phyloP scores from a whole-genome alignment of 2,888 invertebrate genomes.

The Chrysomela aeneicollis region DNA sequence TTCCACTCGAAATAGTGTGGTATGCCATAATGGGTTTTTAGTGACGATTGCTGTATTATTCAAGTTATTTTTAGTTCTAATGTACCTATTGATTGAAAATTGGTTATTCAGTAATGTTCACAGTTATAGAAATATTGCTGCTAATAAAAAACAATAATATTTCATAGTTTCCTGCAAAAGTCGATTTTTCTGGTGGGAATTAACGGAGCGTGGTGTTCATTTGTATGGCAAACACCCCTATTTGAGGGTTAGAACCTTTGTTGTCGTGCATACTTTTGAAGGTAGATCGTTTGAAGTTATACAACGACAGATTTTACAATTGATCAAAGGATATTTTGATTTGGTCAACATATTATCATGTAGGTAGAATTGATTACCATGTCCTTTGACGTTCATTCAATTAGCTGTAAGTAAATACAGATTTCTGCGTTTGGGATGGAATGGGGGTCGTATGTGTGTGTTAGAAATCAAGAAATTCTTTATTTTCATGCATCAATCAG shows the following conservation, averaged over 20 bases:
- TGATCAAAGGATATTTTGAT: constrained; percentile 20
- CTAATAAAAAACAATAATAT: no score
- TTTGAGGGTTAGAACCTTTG: neutral
- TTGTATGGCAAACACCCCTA: neutral
- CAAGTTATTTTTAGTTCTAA: no score
- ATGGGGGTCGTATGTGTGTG: neutral
- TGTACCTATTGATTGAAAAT: no score
- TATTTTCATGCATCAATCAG: no score
- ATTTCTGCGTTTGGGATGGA: constrained; percentile 1
- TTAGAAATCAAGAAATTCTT: neutral
- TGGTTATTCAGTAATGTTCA: no score
- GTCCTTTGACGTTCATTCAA: constrained; percentile 27
- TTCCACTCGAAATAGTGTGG: no score
- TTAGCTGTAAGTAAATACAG: constrained; percentile 23
- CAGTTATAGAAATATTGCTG: no score
- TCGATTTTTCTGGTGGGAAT: no score
- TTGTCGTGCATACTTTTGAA: neutral
- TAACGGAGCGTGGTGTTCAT: no score
- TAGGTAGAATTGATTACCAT: constrained; percentile 21
- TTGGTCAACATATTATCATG: constrained; percentile 10
- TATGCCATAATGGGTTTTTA: no score
- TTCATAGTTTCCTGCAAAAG: no score
- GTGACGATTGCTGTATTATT: no score
- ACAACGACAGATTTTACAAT: neutral
- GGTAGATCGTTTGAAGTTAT: neutral